Base-by-base conservation (phyloP, 2,797 vertebrate genomes). In the Diceros bicornis region DNA sequence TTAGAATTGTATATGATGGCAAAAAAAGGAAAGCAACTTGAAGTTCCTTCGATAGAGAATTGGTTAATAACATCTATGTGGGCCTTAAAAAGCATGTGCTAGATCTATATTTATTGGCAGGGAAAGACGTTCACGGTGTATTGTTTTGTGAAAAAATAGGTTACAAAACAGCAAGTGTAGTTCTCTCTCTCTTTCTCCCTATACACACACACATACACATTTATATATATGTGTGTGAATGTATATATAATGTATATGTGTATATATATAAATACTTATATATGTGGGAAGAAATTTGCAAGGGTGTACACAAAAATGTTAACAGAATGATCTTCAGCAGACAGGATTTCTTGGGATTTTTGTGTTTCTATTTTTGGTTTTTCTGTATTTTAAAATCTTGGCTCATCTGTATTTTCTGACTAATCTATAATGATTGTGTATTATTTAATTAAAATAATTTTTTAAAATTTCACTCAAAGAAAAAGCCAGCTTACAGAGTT, bases 381-480 rank as follows among this genome's bases (percentile, higher is more conserved):
- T 71, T 77, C 77, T 78, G 34, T 87, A 83, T 83, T 85, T 94
- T 92, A 85, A 68, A 78, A 41, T 47, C 93, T 94, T 89, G 47
- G 52, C 83, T 88, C 84, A 64, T 75, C 77, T 97, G 41, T 52
- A 81, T 95, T 97, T 96, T 68, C 47, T 87, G 83, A 93, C 61
- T 89, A 61, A 89, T 83, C 59, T 75, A 8, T 82, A 92, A 55
- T 64, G 27, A 72, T 77, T 91, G 72, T 83, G 50, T 93, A 57
- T 81, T 93, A 93, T 77, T 93, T 96, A 94, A 90, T 95, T 94
- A 91, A 96, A 94, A 75, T 90, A 55, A 71, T 59, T 91, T 95
- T 88, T 72, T 0, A 69, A 86, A 61, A 29, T 62, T 96, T 96
- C 57, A 37, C 41, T 82, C 59, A 41, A 57, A 86, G n/a, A 50